phyloP scores from a whole-genome alignment of 2,113 vertebrate species.

The Takifugu flavidus region DNA sequence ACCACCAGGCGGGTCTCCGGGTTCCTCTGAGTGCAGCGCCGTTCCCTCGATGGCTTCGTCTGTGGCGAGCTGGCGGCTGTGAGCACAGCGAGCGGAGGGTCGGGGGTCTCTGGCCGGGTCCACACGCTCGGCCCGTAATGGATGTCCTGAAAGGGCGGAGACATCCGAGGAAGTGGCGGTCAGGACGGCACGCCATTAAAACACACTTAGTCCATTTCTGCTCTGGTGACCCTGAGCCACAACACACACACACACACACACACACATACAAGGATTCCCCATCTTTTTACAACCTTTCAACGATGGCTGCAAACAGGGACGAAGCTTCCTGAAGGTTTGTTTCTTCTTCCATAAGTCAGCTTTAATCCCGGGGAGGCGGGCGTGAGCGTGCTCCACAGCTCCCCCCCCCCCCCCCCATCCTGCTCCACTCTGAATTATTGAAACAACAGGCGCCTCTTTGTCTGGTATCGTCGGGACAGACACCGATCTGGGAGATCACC shows the following conservation, averaged over 20 bases:
- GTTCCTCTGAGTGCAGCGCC: too few species aligned
- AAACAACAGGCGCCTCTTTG: constrained; percentile 36
- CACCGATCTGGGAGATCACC: constrained; percentile 31
- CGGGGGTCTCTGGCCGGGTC: constrained; percentile 48
- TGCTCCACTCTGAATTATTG: constrained; percentile 51
- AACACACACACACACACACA: constrained; percentile 4
- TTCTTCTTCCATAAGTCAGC: constrained; percentile 17
- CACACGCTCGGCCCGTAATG: constrained; percentile 44
- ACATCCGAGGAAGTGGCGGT: constrained; percentile 45
- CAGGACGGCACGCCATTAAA: constrained; percentile 56
- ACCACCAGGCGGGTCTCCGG: neutral
- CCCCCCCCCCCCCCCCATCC: constrained; percentile 5
- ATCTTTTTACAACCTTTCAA: neutral
- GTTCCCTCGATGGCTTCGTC: too few species aligned
- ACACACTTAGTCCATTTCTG: constrained; percentile 49
- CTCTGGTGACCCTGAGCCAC: constrained; percentile 1
- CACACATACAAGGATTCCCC: neutral
- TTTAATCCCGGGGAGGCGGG: constrained; percentile 24
- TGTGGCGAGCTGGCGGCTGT: constrained; percentile 2
- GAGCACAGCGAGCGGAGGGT: constrained; percentile 25
- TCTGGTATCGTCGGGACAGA: constrained; percentile 42
- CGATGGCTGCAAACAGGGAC: constrained; percentile 1
- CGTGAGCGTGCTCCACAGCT: constrained; percentile 25
- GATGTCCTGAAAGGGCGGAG: constrained; percentile 48
- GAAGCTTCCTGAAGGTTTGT: constrained; percentile 9